Evolutionary conservation across 1,140 invertebrate genomes (phyloP), one percentile per base, ranked within the genome.

Genomic region (Wiebesia pumilae): DNA sequence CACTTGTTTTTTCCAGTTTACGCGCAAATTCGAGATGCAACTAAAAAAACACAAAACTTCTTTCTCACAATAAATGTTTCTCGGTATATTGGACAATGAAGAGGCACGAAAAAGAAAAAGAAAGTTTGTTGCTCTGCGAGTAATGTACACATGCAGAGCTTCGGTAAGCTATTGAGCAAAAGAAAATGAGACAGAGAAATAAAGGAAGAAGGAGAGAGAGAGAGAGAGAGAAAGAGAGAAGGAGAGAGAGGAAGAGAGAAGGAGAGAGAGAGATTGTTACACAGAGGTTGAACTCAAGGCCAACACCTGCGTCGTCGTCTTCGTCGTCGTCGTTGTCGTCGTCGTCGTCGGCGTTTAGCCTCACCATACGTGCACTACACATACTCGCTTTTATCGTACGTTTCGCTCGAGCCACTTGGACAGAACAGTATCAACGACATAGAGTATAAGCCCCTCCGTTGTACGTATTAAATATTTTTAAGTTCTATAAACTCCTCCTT

Each of bases 271-370:
- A 81, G 84, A 85, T 71, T 84, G 75, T 81, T 81, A 81, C 27
- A 54, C 47, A 33, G 47, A 75, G 69, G 47, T n/a, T 14, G 54
- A 58, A 14, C 73, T 69, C 85, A 87, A 87, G 85, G 85, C 81
- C 62, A 87, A 77, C 86, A 87, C 86, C 81, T 87, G 86, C 81
- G 43, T n/a, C 69, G 19, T 30, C 54, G 67, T 47, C 65, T 30
- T 77, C 43, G 27, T 30, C 47, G 58, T 77, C 14, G n/a, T 54
- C 16, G 43, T 83, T 38, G 40, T 7, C 30, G 30, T 33, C 24
- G 40, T 71, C 43, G 67, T 78, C 51, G 51, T 54, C 51, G 51
- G 7, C 51, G 51, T 79, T 77, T 77, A 77, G 9, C 73, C 21
- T 24, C 43, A 43, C 40, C 73, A 43, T 30, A 71, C 1, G 19